Evolutionary conservation across 2,888 invertebrate species (phyloP).

Genomic region (Cephus spinipes): DNA sequence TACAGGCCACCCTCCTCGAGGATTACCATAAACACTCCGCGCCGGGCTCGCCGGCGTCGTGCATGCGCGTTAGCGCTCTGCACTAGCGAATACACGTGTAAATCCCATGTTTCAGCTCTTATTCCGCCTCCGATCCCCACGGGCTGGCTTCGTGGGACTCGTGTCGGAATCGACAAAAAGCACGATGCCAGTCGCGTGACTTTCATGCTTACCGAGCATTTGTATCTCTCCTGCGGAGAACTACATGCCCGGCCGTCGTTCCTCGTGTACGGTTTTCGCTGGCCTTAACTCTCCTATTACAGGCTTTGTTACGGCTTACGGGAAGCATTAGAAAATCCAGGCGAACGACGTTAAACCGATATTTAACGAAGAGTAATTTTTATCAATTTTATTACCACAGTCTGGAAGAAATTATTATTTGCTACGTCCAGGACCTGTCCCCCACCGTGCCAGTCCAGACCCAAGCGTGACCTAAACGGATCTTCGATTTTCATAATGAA

Average conservation of each 20-base stretch:
- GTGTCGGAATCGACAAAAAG: conserved; percentile 45
- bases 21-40: conserved; percentile 56
- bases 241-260: not conserved
- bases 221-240: not conserved
- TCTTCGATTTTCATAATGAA: not conserved
- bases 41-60: conserved; percentile 39
- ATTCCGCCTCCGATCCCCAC: conserved; percentile 35
- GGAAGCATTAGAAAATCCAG: not conserved
- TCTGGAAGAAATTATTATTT: not conserved
- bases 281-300: not conserved
- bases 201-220: conserved; percentile 38
- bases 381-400: not conserved
- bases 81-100: conserved; percentile 56
- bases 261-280: not conserved
- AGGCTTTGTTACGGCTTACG: not conserved
- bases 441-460: not conserved
- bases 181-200: conserved; percentile 46
- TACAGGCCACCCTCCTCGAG: conserved; percentile 49
- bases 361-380: not conserved
- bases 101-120: conserved; percentile 56
- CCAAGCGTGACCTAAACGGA: not conserved
- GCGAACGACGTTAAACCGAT: not conserved
- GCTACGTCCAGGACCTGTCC: not conserved
- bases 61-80: conserved; percentile 33
- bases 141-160: conserved; percentile 17